phyloP scores from a whole-genome alignment of 2,888 invertebrate genomes.

The Cerceris rybyensis region DNA sequence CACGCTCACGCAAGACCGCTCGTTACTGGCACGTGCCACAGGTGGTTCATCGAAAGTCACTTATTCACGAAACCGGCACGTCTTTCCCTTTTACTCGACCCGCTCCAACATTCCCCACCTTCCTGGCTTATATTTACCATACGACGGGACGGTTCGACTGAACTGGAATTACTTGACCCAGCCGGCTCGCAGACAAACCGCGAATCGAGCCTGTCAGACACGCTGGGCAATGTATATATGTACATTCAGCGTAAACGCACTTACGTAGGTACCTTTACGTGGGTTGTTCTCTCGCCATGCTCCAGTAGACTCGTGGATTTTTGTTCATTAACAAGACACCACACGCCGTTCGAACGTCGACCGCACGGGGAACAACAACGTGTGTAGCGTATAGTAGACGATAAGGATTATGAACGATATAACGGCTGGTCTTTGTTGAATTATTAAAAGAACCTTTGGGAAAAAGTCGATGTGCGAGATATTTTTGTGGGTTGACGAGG shows the following conservation, averaged over 20 bases:
- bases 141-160: slow-evolving; percentile 4
- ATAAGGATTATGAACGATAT: slow-evolving; percentile 52
- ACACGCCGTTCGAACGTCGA: slow-evolving; percentile 45
- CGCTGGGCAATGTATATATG: slow-evolving; percentile 10
- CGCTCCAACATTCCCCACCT: slow-evolving; percentile 11
- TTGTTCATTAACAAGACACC: slow-evolving; percentile 71
- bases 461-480: no score
- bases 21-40: slow-evolving; percentile 61
- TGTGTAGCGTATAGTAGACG: slow-evolving; percentile 31
- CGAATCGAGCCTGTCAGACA: slow-evolving; percentile 37
- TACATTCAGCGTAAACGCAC: slow-evolving; percentile 33
- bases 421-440: slow-evolving; percentile 39
- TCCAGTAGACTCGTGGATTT: slow-evolving; percentile 69
- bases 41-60: slow-evolving; percentile 63
- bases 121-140: slow-evolving; percentile 31
- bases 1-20: slow-evolving; percentile 27
- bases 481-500: no score
- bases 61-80: slow-evolving; percentile 54
- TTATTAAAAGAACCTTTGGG: slow-evolving; percentile 13
- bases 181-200: slow-evolving; percentile 34
- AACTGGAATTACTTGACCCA: slow-evolving; percentile 58
- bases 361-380: slow-evolving; percentile 9
- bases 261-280: slow-evolving; percentile 49
- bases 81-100: slow-evolving; percentile 55
- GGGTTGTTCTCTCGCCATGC: slow-evolving; percentile 65